Conservation (phyloP, 1,140 invertebrate genomes). For the Pinna nobilis region DNA sequence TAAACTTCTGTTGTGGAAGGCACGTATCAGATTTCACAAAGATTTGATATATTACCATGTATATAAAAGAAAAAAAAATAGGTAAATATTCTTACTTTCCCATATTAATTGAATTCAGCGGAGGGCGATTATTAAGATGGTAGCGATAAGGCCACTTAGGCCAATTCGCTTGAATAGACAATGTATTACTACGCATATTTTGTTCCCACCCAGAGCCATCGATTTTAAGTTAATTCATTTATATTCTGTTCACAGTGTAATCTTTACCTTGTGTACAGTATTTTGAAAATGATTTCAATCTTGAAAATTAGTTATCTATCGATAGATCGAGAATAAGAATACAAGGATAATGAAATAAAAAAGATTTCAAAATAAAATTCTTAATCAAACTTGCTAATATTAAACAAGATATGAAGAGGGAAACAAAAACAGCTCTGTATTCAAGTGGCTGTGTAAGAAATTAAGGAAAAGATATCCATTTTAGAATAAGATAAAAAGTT, state of each 20-base stretch:
- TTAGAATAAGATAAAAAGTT: too few species aligned
- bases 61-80: neutral
- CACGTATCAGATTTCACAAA: conserved; percentile 8
- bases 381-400: neutral
- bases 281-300: neutral
- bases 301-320: neutral
- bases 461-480: too few species aligned
- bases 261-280: neutral
- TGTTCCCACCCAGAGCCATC: conserved; percentile 20
- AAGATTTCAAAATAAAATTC: neutral
- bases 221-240: conserved; percentile 2
- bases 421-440: too few species aligned
- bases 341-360: neutral
- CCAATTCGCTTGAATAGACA: neutral
- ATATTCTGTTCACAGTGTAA: neutral
- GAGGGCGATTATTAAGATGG: conserved; percentile 31
- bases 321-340: neutral
- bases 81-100: conserved; percentile 10
- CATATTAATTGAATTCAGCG: conserved; percentile 34
- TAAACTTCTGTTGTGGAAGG: neutral
- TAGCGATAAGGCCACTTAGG: conserved; percentile 28
- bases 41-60: conserved; percentile 9
- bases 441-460: too few species aligned
- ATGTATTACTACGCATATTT: conserved; percentile 21
- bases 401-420: too few species aligned